phyloP scores from a whole-genome alignment of 2,113 vertebrate species.

The Acrocephalus arundinaceus region DNA sequence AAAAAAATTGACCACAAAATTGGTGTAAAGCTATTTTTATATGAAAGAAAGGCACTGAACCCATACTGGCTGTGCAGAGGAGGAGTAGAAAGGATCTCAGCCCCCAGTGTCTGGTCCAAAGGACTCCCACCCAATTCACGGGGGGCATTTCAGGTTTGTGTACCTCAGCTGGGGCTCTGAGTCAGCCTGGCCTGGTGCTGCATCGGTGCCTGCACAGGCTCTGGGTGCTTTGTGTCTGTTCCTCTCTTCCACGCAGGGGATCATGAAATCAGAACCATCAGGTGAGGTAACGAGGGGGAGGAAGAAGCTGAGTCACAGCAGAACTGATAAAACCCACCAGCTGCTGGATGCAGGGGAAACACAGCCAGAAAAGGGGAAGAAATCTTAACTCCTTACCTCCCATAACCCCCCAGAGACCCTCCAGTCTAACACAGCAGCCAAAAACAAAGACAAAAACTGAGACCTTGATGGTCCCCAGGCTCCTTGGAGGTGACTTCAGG shows the following conservation, averaged over 20 bases:
- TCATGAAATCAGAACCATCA: background rate
- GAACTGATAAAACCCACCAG: background rate
- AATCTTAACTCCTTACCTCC: background rate
- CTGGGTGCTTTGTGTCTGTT: background rate
- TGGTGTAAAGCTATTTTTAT: background rate
- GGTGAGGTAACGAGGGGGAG: background rate
- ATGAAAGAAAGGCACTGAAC: background rate
- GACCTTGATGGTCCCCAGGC: background rate
- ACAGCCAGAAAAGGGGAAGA: background rate
- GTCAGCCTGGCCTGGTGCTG: background rate
- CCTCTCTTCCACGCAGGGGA: background rate
- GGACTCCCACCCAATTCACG: background rate
- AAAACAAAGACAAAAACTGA: background rate
- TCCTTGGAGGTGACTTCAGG: accelerated
- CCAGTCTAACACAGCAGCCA: background rate
- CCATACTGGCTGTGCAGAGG: background rate
- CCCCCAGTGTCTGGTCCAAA: background rate
- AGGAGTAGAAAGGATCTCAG: background rate
- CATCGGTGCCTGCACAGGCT: background rate
- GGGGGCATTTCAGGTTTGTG: background rate
- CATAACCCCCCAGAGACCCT: background rate
- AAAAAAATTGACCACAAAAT: background rate
- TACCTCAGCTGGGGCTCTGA: background rate
- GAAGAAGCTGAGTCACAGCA: conserved; percentile 4
- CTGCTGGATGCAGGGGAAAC: background rate